A percentile compares a stretch with the other conserved stretches of the same genome.
Conservation (phyloP, 2,888 invertebrate genomes). For the Bellardia pandia region DNA sequence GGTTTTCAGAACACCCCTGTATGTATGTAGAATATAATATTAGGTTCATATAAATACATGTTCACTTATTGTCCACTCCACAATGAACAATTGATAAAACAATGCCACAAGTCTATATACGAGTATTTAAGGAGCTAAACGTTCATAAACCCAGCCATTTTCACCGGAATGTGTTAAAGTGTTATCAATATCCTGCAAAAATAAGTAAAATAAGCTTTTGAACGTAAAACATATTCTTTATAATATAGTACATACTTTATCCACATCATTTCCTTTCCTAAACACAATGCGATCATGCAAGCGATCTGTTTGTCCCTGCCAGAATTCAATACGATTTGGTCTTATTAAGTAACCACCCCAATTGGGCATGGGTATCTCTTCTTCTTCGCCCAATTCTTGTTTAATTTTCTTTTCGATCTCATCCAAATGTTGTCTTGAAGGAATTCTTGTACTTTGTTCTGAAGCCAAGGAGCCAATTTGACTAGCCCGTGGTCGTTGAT, state of each 20-base stretch:
- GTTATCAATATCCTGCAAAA: constrained; percentile 86
- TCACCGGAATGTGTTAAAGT: constrained; percentile 89
- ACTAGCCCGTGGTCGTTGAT: constrained; percentile 92
- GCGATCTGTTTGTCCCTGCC: constrained; percentile 98
- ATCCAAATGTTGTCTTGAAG: constrained; percentile 89
- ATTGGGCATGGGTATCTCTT: constrained; percentile 90
- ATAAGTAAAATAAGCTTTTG: not conserved
- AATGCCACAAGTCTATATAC: not conserved
- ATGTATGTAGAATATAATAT: too few species aligned
- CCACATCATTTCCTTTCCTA: constrained; percentile 86
- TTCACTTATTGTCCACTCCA: not conserved
- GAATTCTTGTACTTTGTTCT: constrained; percentile 91
- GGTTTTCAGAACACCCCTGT: too few species aligned
- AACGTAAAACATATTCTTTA: not conserved
- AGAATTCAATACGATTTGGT: constrained; percentile 95
- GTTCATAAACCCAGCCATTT: constrained; percentile 95
- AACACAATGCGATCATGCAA: constrained; percentile 98
- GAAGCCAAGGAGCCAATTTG: constrained; percentile 95
- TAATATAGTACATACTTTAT: constrained; percentile 80
- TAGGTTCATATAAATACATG: too few species aligned
- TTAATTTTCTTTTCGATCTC: constrained; percentile 88
- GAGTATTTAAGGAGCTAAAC: constrained; percentile 90
- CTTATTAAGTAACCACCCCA: constrained; percentile 97
- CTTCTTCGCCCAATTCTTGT: constrained; percentile 87
- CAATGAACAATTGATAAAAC: not conserved